These are phyloP conservation scores for Dryobotodes eremita DNA, from an alignment of 2,888 invertebrate genomes.

Conservation along the genomic window DNA sequence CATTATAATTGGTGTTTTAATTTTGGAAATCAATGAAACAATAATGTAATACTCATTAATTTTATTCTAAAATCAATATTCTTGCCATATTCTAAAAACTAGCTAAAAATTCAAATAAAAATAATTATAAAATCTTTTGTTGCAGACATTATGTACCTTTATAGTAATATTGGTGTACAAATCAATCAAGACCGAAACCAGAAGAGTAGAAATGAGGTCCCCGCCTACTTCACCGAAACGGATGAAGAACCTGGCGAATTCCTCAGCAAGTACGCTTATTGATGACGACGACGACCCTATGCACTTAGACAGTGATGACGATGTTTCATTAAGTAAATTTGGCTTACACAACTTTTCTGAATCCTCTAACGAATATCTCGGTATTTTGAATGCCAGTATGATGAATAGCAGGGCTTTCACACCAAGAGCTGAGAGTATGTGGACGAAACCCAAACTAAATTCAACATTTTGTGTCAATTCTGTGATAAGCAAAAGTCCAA, in stretches of 20 bases:
- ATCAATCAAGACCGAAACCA: constrained; percentile 73
- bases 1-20: neutral
- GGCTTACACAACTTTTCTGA: constrained; percentile 85
- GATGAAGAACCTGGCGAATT: constrained; percentile 78
- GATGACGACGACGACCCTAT: constrained; percentile 80
- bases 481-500: constrained; percentile 79
- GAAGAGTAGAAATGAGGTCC: constrained; percentile 65
- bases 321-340: constrained; percentile 87
- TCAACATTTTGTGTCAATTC: constrained; percentile 86
- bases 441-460: constrained; percentile 85
- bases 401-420: constrained; percentile 84
- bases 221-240: constrained; percentile 75
- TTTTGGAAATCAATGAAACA: constrained; percentile 1
- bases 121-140: constrained; percentile 63
- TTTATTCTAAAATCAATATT: constrained; percentile 31
- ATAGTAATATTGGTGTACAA: constrained; percentile 81
- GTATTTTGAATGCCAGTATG: constrained; percentile 77
- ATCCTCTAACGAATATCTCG: constrained; percentile 82
- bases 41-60: neutral
- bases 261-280: constrained; percentile 71
- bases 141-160: constrained; percentile 81
- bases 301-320: constrained; percentile 85
- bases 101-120: constrained; percentile 11
- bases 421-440: constrained; percentile 80
- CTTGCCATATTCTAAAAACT: neutral